Conservation (phyloP, 2,888 invertebrate genomes). For the Syrista parreyssii region DNA sequence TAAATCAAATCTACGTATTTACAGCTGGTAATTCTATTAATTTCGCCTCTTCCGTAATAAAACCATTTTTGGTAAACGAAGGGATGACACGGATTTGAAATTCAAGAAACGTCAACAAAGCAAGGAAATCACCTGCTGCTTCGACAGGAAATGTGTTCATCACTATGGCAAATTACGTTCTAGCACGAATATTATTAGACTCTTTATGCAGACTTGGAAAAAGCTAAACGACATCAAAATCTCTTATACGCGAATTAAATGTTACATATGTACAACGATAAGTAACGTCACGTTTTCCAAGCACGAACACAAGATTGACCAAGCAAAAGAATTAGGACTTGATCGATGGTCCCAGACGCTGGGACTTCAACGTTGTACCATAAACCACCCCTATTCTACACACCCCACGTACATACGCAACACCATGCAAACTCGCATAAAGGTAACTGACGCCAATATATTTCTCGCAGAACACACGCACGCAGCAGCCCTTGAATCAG, state of each 20-base stretch:
- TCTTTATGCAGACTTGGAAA: too few relatives aligned
- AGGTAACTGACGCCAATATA: conserved; percentile 6
- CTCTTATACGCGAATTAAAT: too few relatives aligned
- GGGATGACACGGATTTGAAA: not conserved
- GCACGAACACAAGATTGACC: not conserved
- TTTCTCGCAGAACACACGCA: not conserved
- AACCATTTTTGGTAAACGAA: not conserved
- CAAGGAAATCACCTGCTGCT: too few relatives aligned
- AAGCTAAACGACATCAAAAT: too few relatives aligned
- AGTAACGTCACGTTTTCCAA: not conserved
- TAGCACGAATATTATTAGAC: too few relatives aligned
- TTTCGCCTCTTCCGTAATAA: not conserved
- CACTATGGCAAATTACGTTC: too few relatives aligned
- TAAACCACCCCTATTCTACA: not conserved
- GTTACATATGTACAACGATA: not conserved
- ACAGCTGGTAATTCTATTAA: not conserved
- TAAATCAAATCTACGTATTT: not conserved
- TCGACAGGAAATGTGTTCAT: too few relatives aligned
- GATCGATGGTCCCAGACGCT: conserved; percentile 27
- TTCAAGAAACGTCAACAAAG: not conserved
- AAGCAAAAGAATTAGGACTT: conserved; percentile 27
- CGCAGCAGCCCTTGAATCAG: not conserved
- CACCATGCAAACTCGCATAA: not conserved
- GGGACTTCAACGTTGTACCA: not conserved
- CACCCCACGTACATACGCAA: conserved; percentile 1